phyloP scores from a whole-genome alignment of 2,888 invertebrate genomes.

The Empis stercorea region DNA sequence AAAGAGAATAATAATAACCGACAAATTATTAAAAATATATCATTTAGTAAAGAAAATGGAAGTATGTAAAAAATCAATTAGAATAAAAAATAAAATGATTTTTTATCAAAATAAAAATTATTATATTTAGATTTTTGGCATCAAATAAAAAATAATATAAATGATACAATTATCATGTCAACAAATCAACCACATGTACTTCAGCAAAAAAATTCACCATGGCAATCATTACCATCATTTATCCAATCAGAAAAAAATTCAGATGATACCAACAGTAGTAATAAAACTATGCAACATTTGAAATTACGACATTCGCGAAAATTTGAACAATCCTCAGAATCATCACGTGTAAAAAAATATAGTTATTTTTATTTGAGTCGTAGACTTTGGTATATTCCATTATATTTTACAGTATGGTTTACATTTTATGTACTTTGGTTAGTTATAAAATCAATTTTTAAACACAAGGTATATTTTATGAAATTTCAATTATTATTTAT shows the following conservation, averaged over 20 bases:
- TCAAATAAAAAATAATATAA: no score
- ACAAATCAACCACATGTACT: constrained; percentile 17
- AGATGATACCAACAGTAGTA: no score
- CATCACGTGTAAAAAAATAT: constrained; percentile 44
- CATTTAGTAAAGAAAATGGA: no score
- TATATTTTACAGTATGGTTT: constrained; percentile 53
- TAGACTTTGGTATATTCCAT: constrained; percentile 56
- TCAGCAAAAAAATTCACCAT: not conserved
- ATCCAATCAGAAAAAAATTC: no score
- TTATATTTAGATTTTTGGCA: no score
- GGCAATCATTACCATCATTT: constrained; percentile 13
- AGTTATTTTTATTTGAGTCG: constrained; percentile 57
- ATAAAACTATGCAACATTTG: constrained; percentile 12
- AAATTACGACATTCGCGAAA: constrained; percentile 23
- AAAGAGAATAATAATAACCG: no score
- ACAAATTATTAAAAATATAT: no score
- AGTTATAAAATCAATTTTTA: constrained; percentile 51
- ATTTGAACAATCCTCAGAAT: constrained; percentile 25
- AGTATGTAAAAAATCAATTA: constrained; percentile 19
- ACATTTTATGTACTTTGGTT: constrained; percentile 49
- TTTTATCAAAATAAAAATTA: no score
- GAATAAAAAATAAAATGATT: constrained; percentile 26
- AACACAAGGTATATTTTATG: constrained; percentile 52
- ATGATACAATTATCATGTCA: no score
- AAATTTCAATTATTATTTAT: no score